A percentile compares a stretch with the other conserved stretches of the same genome.
Conservation (phyloP, 2,113 vertebrate genomes). For the Apaloderma vittatum region DNA sequence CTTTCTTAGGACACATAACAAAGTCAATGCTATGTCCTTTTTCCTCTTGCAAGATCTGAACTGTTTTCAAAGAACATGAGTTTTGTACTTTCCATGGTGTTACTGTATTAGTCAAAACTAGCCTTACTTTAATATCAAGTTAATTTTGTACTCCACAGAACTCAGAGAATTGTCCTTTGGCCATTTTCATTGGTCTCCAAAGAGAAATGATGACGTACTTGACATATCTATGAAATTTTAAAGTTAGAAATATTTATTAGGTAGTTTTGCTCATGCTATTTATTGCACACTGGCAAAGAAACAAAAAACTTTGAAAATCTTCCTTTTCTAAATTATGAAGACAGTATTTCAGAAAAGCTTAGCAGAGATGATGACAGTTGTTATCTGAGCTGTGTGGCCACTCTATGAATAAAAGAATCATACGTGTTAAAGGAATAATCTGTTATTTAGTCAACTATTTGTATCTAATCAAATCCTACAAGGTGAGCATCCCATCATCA, state of each 20-base stretch:
- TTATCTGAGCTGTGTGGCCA: background rate
- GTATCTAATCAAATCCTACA: background rate
- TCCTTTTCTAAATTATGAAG: background rate
- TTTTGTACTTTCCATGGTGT: background rate
- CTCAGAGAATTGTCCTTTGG: background rate
- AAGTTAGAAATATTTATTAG: background rate
- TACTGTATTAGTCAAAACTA: background rate
- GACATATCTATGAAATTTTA: fast-evolving
- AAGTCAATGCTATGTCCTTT: background rate
- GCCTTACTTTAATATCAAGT: background rate
- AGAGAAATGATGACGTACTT: background rate
- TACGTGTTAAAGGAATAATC: background rate
- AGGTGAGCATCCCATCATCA: background rate
- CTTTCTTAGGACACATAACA: background rate
- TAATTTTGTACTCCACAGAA: background rate
- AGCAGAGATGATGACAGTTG: background rate
- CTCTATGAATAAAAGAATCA: background rate
- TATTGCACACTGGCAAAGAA: background rate
- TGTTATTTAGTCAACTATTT: background rate
- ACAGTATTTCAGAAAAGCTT: background rate
- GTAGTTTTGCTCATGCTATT: background rate
- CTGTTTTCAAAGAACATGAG: background rate
- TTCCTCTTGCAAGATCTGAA: background rate
- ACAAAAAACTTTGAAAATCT: background rate
- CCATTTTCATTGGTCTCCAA: background rate